Percentiles rank a stretch among this genome's conserved stretches.
Conservation (phyloP, 2,888 invertebrate genomes). For the Eurois occulta region DNA sequence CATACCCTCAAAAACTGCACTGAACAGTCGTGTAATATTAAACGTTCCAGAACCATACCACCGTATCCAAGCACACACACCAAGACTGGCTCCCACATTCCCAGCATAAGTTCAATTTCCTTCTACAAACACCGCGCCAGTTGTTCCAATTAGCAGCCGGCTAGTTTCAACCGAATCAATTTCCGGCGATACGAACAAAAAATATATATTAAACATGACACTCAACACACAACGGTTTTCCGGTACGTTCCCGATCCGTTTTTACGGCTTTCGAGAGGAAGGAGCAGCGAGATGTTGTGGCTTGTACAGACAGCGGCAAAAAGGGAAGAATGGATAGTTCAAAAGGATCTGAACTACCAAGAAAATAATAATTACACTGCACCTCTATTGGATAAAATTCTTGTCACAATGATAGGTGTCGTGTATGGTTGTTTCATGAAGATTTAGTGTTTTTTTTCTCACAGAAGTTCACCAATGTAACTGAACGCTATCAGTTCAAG, state of each 20-base stretch:
- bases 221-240: slow-evolving; percentile 50
- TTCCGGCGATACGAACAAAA: slow-evolving; percentile 65
- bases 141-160: slow-evolving; percentile 66
- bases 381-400: not conserved
- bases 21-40: not conserved
- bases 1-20: not conserved
- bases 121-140: slow-evolving; percentile 60
- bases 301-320: slow-evolving; percentile 8
- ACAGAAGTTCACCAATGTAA: not conserved
- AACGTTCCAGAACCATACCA: slow-evolving; percentile 11
- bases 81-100: slow-evolving; percentile 39
- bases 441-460: no score
- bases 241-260: slow-evolving; percentile 41
- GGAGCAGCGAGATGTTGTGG: slow-evolving; percentile 38
- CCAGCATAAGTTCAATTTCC: slow-evolving; percentile 66
- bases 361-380: not conserved
- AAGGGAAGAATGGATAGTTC: not conserved
- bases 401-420: not conserved
- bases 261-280: slow-evolving; percentile 48
- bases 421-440: not conserved
- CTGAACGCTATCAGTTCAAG: not conserved
- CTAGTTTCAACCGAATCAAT: slow-evolving; percentile 70
- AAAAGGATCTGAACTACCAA: not conserved
- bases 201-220: slow-evolving; percentile 64
- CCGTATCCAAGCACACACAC: slow-evolving; percentile 17